Evolutionary conservation across 2,113 vertebrate genomes (phyloP).

Genomic region (Sapayoa aenigma): DNA sequence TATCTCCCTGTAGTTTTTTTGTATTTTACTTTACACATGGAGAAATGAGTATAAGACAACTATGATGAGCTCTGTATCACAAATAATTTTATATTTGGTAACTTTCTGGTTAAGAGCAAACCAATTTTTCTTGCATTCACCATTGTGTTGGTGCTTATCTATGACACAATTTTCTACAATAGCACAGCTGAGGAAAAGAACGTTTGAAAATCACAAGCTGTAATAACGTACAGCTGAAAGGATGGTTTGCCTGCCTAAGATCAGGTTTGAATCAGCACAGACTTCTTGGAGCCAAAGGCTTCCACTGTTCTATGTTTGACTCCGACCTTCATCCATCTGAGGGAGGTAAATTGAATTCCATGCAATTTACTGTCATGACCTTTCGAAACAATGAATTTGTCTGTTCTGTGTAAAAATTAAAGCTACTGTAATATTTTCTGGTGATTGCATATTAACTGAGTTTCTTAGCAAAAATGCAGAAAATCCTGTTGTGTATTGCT

Average conservation of each 20-base stretch:
- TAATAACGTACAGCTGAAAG: background rate
- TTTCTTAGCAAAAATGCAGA: background rate
- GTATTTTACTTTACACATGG: background rate
- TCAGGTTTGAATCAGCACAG: conserved; percentile 1
- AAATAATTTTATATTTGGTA: background rate
- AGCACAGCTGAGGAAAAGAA: background rate
- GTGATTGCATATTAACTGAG: background rate
- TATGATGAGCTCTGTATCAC: background rate
- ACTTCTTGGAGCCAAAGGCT: conserved; percentile 28
- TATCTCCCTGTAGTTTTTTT: background rate
- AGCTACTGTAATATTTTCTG: background rate
- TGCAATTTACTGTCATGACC: conserved; percentile 4
- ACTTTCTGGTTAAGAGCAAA: background rate
- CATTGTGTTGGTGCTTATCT: background rate
- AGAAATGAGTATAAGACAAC: background rate
- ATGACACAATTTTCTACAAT: background rate
- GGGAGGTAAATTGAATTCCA: conserved; percentile 31
- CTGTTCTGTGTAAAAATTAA: conserved; percentile 4
- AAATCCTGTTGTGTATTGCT: background rate
- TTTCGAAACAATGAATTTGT: conserved; percentile 15
- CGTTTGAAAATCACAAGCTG: background rate
- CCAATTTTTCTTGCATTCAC: background rate
- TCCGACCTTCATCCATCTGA: background rate
- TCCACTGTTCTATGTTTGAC: background rate
- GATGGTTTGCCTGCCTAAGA: background rate